phyloP scores from a whole-genome alignment of 2,888 invertebrate species.

The Drosophila kuntzei region DNA sequence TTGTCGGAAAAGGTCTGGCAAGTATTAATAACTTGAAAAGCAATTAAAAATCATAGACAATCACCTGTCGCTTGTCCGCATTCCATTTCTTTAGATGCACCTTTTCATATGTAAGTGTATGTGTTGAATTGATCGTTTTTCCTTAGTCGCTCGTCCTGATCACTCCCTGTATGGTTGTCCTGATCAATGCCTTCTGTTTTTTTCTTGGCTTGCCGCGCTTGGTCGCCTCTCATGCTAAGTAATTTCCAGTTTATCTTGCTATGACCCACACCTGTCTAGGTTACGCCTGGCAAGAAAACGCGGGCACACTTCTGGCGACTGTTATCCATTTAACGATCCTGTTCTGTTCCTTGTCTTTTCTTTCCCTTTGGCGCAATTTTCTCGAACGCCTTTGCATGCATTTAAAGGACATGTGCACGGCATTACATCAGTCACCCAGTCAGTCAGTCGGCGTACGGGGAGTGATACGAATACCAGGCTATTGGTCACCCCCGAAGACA shows the following conservation, averaged over 20 bases:
- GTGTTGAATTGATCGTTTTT: constrained; percentile 34
- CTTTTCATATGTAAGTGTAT: constrained; percentile 32
- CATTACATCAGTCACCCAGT: constrained; percentile 52
- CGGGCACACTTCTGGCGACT: constrained; percentile 67
- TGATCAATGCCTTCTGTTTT: constrained; percentile 12
- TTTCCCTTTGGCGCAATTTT: constrained; percentile 76
- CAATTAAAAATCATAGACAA: constrained; percentile 61
- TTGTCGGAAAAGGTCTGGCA: background rate
- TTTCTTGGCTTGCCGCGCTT: constrained; percentile 47
- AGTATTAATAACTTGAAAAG: constrained; percentile 17
- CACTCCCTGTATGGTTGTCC: constrained; percentile 21
- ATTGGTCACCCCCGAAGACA: constrained; percentile 57
- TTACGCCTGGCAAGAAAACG: constrained; percentile 71
- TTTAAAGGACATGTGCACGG: constrained; percentile 75
- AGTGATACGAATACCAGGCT: constrained; percentile 4
- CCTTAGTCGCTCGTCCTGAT: constrained; percentile 39
- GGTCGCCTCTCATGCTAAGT: constrained; percentile 58
- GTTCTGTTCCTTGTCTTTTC: constrained; percentile 33
- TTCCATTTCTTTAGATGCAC: constrained; percentile 41
- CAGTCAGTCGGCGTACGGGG: constrained; percentile 1
- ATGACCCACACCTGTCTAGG: constrained; percentile 73
- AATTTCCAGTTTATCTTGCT: constrained; percentile 71
- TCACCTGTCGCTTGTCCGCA: constrained; percentile 45
- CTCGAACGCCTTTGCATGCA: constrained; percentile 51
- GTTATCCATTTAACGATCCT: constrained; percentile 67